Percentiles rank a stretch among this genome's conserved stretches.
These are phyloP conservation scores for Hypena proboscidalis DNA, from an alignment of 2,888 invertebrate species.

Conservation along the genomic window DNA sequence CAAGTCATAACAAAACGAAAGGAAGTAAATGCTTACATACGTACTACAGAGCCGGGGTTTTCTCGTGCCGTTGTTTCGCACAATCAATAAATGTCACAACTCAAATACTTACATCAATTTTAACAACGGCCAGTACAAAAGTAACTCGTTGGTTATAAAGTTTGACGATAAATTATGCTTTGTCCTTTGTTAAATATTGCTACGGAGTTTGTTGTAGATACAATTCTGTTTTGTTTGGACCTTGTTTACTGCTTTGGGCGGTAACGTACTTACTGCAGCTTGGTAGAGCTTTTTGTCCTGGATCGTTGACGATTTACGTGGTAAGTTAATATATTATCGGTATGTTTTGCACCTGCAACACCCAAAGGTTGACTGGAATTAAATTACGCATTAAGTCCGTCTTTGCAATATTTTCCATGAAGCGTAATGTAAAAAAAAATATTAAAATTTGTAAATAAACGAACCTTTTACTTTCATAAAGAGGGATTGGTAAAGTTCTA, in stretches of 20 bases:
- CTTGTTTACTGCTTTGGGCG: background rate
- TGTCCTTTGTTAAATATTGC: constrained; percentile 26
- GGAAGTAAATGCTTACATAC: constrained; percentile 16
- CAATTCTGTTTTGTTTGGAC: constrained; percentile 9
- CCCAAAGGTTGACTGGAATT: no score
- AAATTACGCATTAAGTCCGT: no score
- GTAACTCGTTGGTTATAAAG: constrained; percentile 31
- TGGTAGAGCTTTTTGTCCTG: no score
- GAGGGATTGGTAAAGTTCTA: no score
- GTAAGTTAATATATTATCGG: no score
- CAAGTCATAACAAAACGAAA: constrained; percentile 15
- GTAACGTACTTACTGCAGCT: no score
- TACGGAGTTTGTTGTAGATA: constrained; percentile 7
- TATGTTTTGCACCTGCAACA: no score
- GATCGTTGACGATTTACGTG: no score
- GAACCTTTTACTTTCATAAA: no score
- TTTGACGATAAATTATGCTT: constrained; percentile 39
- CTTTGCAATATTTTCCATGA: no score
- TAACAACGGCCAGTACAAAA: constrained; percentile 27
- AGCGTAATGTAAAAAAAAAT: no score
- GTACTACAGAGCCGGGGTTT: constrained; percentile 10
- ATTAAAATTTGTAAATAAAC: no score
- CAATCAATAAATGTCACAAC: constrained; percentile 41
- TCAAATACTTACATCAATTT: constrained; percentile 32
- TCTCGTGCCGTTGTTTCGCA: constrained; percentile 15